Evolutionary conservation across 2,888 invertebrate species (phyloP).

Genomic region (Diplazon laetatorius): DNA sequence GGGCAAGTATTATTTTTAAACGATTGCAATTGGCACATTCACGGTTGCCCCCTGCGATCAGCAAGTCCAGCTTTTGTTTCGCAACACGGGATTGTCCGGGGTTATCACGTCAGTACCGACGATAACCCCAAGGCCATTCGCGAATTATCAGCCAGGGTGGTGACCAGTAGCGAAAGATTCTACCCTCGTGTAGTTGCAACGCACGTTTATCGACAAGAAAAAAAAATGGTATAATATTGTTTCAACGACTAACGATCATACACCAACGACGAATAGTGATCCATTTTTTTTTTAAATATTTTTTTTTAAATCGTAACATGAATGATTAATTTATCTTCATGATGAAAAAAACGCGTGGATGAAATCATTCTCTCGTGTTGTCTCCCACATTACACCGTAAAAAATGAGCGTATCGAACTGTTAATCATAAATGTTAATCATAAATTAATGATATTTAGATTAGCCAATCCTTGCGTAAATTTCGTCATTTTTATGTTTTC

Average conservation of each 20-base stretch:
- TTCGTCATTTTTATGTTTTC: conserved; percentile 48
- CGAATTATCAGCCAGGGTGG: conserved; percentile 24
- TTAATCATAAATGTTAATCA: neutral
- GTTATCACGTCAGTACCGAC: conserved; percentile 45
- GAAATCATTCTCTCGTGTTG: conserved; percentile 47
- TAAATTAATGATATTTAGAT: conserved; percentile 47
- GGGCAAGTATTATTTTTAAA: conserved; percentile 1
- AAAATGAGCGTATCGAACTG: conserved; percentile 43
- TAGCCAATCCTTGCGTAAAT: conserved; percentile 44
- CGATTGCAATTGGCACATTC: conserved; percentile 47
- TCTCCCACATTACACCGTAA: conserved; percentile 51
- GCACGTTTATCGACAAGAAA: neutral
- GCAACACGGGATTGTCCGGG: conserved; percentile 35
- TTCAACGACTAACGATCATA: conserved; percentile 7
- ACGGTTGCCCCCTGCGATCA: conserved; percentile 63
- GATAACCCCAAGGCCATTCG: conserved; percentile 57
- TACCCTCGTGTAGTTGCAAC: conserved; percentile 27
- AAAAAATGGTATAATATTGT: neutral
- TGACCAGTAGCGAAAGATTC: conserved; percentile 18
- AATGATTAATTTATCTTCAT: conserved; percentile 1
- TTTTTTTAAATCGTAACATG: neutral
- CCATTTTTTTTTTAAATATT: neutral
- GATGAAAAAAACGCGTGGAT: neutral
- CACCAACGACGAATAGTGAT: conserved; percentile 12
- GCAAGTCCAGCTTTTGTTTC: conserved; percentile 46